Percentiles rank a stretch among this genome's conserved stretches.
These are phyloP conservation scores for Orthosia incerta DNA, from an alignment of 2,888 invertebrate species.

Conservation along the genomic window DNA sequence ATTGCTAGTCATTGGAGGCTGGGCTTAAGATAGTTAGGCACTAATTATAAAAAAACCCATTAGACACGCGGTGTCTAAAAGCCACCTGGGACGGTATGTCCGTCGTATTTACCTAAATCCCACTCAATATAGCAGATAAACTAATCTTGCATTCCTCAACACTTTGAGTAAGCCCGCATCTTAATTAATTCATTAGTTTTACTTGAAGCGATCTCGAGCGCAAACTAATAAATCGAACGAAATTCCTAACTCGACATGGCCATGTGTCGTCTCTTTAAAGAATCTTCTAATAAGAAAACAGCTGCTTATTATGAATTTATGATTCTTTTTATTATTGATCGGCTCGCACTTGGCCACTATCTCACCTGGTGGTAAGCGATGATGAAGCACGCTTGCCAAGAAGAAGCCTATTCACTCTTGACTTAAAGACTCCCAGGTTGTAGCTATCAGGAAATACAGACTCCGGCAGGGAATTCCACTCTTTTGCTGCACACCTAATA, in stretches of 20 bases:
- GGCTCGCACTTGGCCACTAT: too few relatives aligned
- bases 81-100: background rate
- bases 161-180: conserved; percentile 31
- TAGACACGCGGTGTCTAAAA: conserved; percentile 1
- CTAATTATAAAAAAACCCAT: background rate
- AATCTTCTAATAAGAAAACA: conserved; percentile 19
- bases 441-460: too few relatives aligned
- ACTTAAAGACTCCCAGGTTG: too few relatives aligned
- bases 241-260: conserved; percentile 31
- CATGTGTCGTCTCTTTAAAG: background rate
- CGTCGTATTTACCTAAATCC: conserved; percentile 11
- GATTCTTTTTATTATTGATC: too few relatives aligned
- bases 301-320: background rate
- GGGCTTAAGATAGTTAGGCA: background rate
- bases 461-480: too few relatives aligned
- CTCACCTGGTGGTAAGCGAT: too few relatives aligned
- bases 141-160: conserved; percentile 38
- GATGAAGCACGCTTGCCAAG: too few relatives aligned
- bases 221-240: conserved; percentile 34
- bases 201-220: conserved; percentile 14
- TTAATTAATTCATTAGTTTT: conserved; percentile 49
- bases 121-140: conserved; percentile 25
- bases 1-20: background rate
- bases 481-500: too few relatives aligned
- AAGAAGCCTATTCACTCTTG: too few relatives aligned